Conservation (phyloP, 2,113 vertebrate species). For the Dascyllus trimaculatus region DNA sequence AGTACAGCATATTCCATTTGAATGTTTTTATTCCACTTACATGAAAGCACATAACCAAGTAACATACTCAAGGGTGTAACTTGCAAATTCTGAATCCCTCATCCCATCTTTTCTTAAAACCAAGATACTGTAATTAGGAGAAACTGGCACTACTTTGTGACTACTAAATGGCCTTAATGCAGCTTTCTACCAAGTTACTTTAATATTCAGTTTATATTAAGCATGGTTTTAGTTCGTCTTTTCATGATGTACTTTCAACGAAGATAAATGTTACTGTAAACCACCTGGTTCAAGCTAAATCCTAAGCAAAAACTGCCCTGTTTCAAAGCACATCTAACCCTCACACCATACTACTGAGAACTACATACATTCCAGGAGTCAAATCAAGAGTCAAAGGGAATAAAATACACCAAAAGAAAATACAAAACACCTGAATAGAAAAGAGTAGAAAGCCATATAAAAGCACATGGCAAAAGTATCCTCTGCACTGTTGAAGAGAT, state of each 20-base stretch:
- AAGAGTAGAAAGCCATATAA: slow-evolving; percentile 78
- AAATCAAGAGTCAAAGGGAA: slow-evolving; percentile 71
- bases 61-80: slow-evolving; percentile 76
- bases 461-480: slow-evolving; percentile 75
- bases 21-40: slow-evolving; percentile 85
- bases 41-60: slow-evolving; percentile 86
- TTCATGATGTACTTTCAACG: slow-evolving; percentile 50
- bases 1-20: slow-evolving; percentile 52
- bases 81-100: slow-evolving; percentile 61
- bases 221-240: slow-evolving; percentile 46
- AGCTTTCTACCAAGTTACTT: slow-evolving; percentile 61
- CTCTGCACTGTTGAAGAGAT: slow-evolving; percentile 76
- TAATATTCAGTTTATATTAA: slow-evolving; percentile 50
- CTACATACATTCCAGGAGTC: slow-evolving; percentile 82
- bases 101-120: slow-evolving; percentile 59
- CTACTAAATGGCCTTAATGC: slow-evolving; percentile 55
- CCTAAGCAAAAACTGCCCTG: slow-evolving; percentile 76
- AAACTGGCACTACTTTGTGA: slow-evolving; percentile 68
- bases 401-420: slow-evolving; percentile 70
- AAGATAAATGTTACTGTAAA: slow-evolving; percentile 64
- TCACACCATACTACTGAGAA: slow-evolving; percentile 80
- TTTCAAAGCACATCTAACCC: slow-evolving; percentile 73
- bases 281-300: slow-evolving; percentile 70
- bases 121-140: slow-evolving; percentile 60
- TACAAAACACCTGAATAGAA: slow-evolving; percentile 79